phyloP scores from a whole-genome alignment of 2,797 vertebrate species.

The Liasis olivaceus region DNA sequence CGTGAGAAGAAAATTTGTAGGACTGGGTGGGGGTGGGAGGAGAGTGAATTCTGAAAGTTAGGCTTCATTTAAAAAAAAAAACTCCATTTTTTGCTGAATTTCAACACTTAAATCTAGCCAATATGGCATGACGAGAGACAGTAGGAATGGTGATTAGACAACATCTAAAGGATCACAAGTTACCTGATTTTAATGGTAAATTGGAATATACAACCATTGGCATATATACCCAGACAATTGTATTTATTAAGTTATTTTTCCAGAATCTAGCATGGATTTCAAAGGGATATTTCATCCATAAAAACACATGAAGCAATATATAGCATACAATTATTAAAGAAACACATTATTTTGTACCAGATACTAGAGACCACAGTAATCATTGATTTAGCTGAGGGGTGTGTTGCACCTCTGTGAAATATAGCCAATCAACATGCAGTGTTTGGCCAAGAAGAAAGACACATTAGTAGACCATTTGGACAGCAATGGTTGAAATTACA shows the following conservation, averaged over 20 bases:
- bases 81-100: background rate
- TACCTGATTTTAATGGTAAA: background rate
- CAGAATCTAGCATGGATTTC: background rate
- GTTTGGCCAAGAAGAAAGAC: too few relatives aligned
- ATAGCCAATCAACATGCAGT: too few relatives aligned
- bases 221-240: background rate
- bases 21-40: too few relatives aligned
- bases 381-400: too few relatives aligned
- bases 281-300: background rate
- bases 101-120: too few relatives aligned
- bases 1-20: background rate
- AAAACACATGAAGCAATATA: background rate
- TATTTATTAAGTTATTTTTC: background rate
- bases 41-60: background rate
- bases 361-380: too few relatives aligned
- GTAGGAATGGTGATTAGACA: background rate
- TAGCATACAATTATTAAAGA: background rate
- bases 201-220: background rate
- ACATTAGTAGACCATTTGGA: too few relatives aligned
- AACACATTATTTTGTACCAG: background rate
- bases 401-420: too few relatives aligned
- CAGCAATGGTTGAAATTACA: too few relatives aligned
- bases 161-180: background rate
- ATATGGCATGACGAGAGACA: background rate
- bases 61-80: background rate